Conservation (phyloP, 1,140 invertebrate species). For the Trissolcus basalis region DNA sequence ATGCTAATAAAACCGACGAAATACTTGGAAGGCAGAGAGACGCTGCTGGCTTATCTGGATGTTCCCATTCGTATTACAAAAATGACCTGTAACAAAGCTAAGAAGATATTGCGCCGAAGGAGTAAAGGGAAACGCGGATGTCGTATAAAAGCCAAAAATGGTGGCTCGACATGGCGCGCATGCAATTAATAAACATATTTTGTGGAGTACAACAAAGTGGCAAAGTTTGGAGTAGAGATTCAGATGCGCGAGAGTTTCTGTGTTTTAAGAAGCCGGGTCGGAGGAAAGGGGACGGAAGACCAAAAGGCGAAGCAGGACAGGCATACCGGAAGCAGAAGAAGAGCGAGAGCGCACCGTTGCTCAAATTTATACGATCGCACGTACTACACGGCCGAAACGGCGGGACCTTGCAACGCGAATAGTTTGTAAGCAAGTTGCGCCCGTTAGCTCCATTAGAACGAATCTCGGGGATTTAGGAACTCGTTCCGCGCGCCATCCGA, state of each 20-base stretch:
- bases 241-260: conserved; percentile 62
- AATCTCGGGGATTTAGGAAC: conserved; percentile 75
- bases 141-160: conserved; percentile 57
- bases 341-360: conserved; percentile 35
- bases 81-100: conserved; percentile 40
- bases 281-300: neutral
- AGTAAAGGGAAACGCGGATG: conserved; percentile 43
- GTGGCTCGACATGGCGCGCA: conserved; percentile 44
- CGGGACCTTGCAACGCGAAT: conserved; percentile 63
- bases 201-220: conserved; percentile 59
- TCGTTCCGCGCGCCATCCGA: conserved; percentile 50
- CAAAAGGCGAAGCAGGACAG: neutral
- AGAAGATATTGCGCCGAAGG: conserved; percentile 49
- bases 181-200: conserved; percentile 69
- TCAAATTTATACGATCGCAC: conserved; percentile 71
- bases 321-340: neutral
- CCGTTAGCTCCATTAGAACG: conserved; percentile 76
- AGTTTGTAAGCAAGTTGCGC: conserved; percentile 74
- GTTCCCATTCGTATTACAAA: conserved; percentile 33
- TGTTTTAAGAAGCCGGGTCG: conserved; percentile 58
- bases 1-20: too few species aligned
- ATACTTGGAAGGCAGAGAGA: too few species aligned
- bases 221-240: conserved; percentile 64
- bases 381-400: conserved; percentile 59
- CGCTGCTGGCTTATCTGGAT: conserved; percentile 20